Percentiles rank a stretch among this genome's conserved stretches.
Evolutionary conservation across 2,113 vertebrate genomes (phyloP).

Genomic region (Rana temporaria): DNA sequence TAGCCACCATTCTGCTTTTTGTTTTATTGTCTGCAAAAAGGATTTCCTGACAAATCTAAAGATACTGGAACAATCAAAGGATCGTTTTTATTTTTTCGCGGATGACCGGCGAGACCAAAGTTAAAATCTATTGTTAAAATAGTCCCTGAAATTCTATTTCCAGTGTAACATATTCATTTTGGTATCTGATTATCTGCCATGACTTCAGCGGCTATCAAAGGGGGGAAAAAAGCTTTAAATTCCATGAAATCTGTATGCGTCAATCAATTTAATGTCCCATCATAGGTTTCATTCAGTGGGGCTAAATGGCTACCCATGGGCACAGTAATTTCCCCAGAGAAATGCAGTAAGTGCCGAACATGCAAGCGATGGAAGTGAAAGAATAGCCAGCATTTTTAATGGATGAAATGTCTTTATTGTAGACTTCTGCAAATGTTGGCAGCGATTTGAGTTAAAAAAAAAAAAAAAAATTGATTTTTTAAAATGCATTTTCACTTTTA

Average conservation of each 20-base stretch:
- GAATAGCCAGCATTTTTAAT: too few species aligned
- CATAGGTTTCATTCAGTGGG: not conserved
- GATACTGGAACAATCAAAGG: constrained; percentile 14
- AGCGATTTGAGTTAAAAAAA: too few species aligned
- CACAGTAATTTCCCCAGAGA: too few species aligned
- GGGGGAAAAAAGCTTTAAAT: too few species aligned
- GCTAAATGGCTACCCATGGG: not conserved
- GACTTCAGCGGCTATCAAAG: not conserved
- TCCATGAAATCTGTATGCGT: not conserved
- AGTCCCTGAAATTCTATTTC: not conserved
- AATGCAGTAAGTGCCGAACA: too few species aligned
- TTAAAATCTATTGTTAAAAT: not conserved
- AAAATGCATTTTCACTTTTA: too few species aligned
- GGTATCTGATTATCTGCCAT: not conserved
- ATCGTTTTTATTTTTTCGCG: not conserved
- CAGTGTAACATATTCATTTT: not conserved
- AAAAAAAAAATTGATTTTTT: too few species aligned
- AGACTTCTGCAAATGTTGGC: too few species aligned
- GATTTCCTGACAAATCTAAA: constrained; percentile 8
- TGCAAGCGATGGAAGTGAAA: too few species aligned
- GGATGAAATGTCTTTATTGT: too few species aligned
- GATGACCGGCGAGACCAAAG: not conserved
- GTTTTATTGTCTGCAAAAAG: constrained; percentile 2
- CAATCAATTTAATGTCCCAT: not conserved
- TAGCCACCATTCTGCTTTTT: constrained; percentile 20